Evolutionary conservation across 2,888 invertebrate genomes (phyloP), one percentile per base, ranked within the genome.

Genomic region (Metalampra italica): DNA sequence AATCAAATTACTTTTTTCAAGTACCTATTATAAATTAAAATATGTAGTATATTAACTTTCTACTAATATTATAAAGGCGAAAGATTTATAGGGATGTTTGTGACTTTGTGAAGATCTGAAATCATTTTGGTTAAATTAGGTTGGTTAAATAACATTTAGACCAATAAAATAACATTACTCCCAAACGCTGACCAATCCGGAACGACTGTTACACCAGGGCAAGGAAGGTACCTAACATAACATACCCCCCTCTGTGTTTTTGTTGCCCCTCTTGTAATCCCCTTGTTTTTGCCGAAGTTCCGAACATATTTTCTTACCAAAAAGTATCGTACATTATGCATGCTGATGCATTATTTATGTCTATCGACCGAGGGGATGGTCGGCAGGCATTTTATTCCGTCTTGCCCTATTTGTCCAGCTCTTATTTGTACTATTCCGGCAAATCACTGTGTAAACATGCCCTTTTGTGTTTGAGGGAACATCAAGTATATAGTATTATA

Each of bases 321-420:
- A 49, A 50, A 13, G 30, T 38, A 13, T 39, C 14, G 29, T 40
- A 29, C 43, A 48, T 52, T 49, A 52, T 52, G 48, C 46, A 52
- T 49, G 51, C 56, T 36, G 47, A 59, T 62, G 62, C 59, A 64
- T 64, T 62, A 64, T 64, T 60, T 62, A 63, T 52, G 30, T 43
- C 42, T 55, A 53, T 50, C 51, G 49, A 47, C 32, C 53, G 55
- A 48, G 50, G 55, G 37, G 9, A 49, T 50, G 49, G 46, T 32
- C 53, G 55, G 49, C 51, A 55, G 37, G 9, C 55, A 43, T 56
- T 59, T 54, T 56, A 56, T 54, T 52, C 53, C 5, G 5, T 22
- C 22, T 22, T 36, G 11, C 9, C 36, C 50, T 51, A 44, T 41
- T 51, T 50, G 47, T 46, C 47, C 30, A 9, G 12, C 43, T 47